phyloP scores from a whole-genome alignment of 2,888 invertebrate species.

The Apodemia duryi region DNA sequence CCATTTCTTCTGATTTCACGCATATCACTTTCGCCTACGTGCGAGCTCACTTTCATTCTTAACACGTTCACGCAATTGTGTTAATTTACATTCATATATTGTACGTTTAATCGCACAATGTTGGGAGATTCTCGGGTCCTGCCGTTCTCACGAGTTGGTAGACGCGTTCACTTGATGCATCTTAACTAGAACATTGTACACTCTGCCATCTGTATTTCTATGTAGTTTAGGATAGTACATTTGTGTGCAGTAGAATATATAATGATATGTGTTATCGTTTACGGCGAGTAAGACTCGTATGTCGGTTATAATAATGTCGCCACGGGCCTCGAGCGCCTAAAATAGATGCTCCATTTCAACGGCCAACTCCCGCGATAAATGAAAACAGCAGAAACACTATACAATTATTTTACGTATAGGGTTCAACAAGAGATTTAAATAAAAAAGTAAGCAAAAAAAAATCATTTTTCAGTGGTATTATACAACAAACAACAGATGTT shows the following conservation, averaged over 20 bases:
- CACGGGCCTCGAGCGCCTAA: slow-evolving; percentile 73
- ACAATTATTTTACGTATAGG: slow-evolving; percentile 42
- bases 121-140: slow-evolving; percentile 6
- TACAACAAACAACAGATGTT: not conserved
- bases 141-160: slow-evolving; percentile 4
- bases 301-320: slow-evolving; percentile 69
- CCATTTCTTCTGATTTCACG: slow-evolving; percentile 59
- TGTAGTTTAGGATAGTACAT: not conserved
- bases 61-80: slow-evolving; percentile 48
- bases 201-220: slow-evolving; percentile 24
- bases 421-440: slow-evolving; percentile 28
- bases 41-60: slow-evolving; percentile 58
- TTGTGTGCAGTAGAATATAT: not conserved
- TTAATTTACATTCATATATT: slow-evolving; percentile 26
- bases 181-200: slow-evolving; percentile 22
- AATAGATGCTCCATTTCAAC: slow-evolving; percentile 76
- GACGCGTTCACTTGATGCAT: slow-evolving; percentile 21
- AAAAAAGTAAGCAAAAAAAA: not conserved
- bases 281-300: slow-evolving; percentile 57
- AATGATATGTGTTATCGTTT: slow-evolving; percentile 33
- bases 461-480: not conserved
- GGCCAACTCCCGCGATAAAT: slow-evolving; percentile 66
- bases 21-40: slow-evolving; percentile 67
- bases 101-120: slow-evolving; percentile 16
- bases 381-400: slow-evolving; percentile 64